Conservation (phyloP, 2,797 vertebrate genomes). For the Loriculus beryllinus region DNA sequence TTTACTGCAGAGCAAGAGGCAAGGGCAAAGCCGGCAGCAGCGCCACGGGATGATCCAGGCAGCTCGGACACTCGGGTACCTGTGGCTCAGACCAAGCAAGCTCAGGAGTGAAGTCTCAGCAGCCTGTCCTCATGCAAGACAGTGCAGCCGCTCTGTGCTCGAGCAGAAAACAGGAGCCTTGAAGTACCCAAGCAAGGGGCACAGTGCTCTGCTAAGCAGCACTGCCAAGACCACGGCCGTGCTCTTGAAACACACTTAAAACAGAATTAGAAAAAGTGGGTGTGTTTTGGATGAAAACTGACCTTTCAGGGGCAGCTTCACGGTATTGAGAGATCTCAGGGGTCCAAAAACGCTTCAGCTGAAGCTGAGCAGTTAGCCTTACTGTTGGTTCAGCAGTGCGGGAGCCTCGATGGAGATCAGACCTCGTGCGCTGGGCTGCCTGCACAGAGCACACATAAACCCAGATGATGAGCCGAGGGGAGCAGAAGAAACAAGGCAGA, state of each 20-base stretch:
- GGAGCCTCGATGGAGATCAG: background rate
- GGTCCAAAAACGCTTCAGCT: background rate
- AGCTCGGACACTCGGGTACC: fast-evolving
- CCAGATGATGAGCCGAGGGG: background rate
- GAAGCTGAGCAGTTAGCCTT: background rate
- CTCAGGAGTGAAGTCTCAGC: background rate
- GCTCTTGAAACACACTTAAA: background rate
- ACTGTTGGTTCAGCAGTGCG: background rate
- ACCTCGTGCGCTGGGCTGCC: background rate
- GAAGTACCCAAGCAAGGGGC: background rate
- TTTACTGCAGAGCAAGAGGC: background rate
- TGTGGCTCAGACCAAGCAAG: background rate
- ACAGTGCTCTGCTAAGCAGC: background rate
- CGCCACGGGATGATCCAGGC: fast-evolving
- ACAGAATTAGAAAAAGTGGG: background rate
- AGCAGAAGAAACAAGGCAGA: background rate
- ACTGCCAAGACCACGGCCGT: fast-evolving
- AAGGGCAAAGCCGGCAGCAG: background rate
- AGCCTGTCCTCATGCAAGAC: background rate
- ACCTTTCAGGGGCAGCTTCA: background rate
- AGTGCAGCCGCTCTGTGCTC: fast-evolving
- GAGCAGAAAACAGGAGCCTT: background rate
- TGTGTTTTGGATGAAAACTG: fast-evolving
- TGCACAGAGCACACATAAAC: background rate
- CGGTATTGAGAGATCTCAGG: background rate